Conservation (phyloP, 1,140 invertebrate species). For the Mercenaria mercenaria region DNA sequence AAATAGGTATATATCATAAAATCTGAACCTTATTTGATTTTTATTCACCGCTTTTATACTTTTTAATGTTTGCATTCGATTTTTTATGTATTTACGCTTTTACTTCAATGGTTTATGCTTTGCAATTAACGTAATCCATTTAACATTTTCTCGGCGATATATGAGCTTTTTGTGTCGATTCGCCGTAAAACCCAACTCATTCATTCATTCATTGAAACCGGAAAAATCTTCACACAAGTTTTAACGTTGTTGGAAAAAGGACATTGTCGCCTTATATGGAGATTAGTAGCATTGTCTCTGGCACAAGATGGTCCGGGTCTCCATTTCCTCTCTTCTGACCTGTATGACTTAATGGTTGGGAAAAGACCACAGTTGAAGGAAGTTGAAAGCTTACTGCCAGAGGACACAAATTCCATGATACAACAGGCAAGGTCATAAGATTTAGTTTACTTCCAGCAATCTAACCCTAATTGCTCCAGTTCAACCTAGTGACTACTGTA, state of each 20-base stretch:
- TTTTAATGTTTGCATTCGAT: too few relatives aligned
- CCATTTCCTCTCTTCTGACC: not conserved
- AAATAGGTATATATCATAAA: too few relatives aligned
- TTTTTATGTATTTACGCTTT: too few relatives aligned
- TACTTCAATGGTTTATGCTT: too few relatives aligned
- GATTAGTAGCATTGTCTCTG: conserved; percentile 10
- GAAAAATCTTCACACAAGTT: not conserved
- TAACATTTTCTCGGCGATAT: too few relatives aligned
- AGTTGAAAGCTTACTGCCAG: not conserved
- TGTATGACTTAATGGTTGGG: not conserved
- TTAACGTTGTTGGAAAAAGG: conserved; percentile 2
- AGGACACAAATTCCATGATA: not conserved
- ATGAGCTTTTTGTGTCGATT: too few relatives aligned
- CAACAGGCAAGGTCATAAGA: not conserved
- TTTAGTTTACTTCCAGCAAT: not conserved
- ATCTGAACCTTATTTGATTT: too few relatives aligned
- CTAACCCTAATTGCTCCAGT: too few relatives aligned
- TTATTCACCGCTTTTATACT: too few relatives aligned
- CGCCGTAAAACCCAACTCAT: too few relatives aligned
- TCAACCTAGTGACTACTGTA: too few relatives aligned
- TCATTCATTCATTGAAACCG: not conserved
- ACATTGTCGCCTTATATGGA: not conserved
- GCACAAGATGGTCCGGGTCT: conserved; percentile 34
- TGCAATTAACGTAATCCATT: too few relatives aligned
- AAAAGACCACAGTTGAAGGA: not conserved